These are phyloP conservation scores for Dryobota labecula DNA, from an alignment of 2,888 invertebrate genomes.

Conservation along the genomic window DNA sequence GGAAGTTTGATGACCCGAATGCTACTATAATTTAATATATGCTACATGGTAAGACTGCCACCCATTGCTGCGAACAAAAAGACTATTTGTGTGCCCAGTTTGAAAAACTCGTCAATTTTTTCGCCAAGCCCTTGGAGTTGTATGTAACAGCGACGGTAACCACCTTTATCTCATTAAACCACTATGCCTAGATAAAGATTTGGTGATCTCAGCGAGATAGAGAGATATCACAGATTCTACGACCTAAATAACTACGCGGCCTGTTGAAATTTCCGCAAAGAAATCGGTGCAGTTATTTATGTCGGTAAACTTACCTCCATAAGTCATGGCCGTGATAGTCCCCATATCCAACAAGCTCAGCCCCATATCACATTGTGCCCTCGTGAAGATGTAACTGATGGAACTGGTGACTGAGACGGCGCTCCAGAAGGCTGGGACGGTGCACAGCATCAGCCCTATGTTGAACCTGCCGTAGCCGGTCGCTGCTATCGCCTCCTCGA, in stretches of 20 bases:
- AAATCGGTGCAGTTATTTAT: not conserved
- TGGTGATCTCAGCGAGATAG: not conserved
- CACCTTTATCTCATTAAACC: not conserved
- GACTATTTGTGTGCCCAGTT: not conserved
- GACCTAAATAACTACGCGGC: not conserved
- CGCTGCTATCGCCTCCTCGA: constrained; percentile 93
- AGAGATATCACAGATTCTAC: not conserved
- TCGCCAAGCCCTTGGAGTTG: not conserved
- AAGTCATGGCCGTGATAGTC: constrained; percentile 92
- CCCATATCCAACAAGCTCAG: constrained; percentile 93
- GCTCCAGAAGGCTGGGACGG: constrained; percentile 92
- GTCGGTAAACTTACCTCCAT: constrained; percentile 89
- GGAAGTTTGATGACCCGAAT: not conserved
- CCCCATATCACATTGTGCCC: constrained; percentile 93
- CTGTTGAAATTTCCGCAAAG: not conserved
- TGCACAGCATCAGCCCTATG: constrained; percentile 90
- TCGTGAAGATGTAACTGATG: constrained; percentile 93
- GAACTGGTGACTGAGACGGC: constrained; percentile 93
- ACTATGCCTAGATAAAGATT: not conserved
- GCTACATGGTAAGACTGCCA: not conserved
- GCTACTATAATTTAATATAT: not conserved
- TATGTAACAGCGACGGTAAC: not conserved
- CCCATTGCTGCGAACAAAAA: not conserved
- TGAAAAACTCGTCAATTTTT: not conserved
- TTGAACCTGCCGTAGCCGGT: constrained; percentile 94